Evolutionary conservation across 2,888 invertebrate species (phyloP), one percentile per base, ranked within the genome.

Genomic region (Galerucella calmariensis): DNA sequence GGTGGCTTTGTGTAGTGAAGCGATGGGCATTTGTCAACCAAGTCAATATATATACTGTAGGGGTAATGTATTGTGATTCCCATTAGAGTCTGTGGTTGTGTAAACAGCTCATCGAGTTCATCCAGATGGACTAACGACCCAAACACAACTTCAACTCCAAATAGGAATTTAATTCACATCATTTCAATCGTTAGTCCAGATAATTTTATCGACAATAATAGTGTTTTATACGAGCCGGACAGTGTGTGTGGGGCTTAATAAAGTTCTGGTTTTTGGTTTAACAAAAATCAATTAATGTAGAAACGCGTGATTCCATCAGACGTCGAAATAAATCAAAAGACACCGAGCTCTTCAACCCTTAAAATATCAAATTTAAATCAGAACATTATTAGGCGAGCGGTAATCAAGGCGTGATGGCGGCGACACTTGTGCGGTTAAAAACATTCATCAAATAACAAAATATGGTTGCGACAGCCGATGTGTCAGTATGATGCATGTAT

Each of bases 61-160:
- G 85, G 85, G 85, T 86, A 86, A 86, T 85, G 86, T 86, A 86
- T 87, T 87, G 86, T 87, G 84, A 84, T 87, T 85, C 84, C 86
- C 85, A 85, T 86, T 86, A 86, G 85, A 82, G 83, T 46, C 16
- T 65, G 44, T 69, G 78, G 81, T 78, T 77, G 79, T 75, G 79
- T 77, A 80, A 81, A 81, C 74, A 77, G 78, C 75, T 76, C 78
- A 72, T 75, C 74, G 77, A 71, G 74, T 72, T 79, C 75, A 75
- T 76, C 73, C 76, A 67, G 69, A 73, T 73, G 75, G 51, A 71
- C 78, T 78, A 78, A 77, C 76, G 78, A 77, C 66, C 46, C 66
- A 58, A 67, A 56, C 56, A 16, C 1, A 56, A 56, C n/a, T n/a
- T n/a, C 20, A 2, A 56, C n/a, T 10, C n/a, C 2, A 6, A n/a